phyloP scores from a whole-genome alignment of 2,888 invertebrate genomes.

The Caradrina kadenii region DNA sequence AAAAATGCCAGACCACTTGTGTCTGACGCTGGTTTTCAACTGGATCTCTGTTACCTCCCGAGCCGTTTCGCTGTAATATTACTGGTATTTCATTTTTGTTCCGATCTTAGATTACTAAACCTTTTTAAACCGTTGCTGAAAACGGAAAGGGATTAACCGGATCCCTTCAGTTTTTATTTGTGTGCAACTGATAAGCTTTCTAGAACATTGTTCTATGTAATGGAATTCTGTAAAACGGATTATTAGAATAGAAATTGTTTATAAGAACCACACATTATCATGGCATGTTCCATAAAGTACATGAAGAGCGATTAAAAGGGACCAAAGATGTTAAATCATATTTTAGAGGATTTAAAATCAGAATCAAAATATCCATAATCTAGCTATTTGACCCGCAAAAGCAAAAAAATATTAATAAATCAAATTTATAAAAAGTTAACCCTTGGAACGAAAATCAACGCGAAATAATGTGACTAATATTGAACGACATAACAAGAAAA shows the following conservation, averaged over 20 bases:
- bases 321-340: too few species aligned
- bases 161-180: constrained; percentile 12
- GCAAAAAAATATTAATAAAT: neutral
- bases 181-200: constrained; percentile 11
- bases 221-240: neutral
- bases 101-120: constrained; percentile 12
- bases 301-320: neutral
- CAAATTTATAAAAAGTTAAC: too few species aligned
- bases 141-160: neutral
- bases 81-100: constrained; percentile 13
- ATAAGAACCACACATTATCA: neutral
- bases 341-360: too few species aligned
- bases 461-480: too few species aligned
- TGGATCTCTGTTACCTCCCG: neutral
- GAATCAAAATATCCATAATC: too few species aligned
- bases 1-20: too few species aligned
- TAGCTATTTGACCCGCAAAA: neutral
- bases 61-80: neutral
- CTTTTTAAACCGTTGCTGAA: constrained; percentile 18
- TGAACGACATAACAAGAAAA: too few species aligned
- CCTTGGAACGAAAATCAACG: too few species aligned
- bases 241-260: neutral
- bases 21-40: too few species aligned
- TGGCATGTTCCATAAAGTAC: neutral
- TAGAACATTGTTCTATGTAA: neutral